Evolutionary conservation across 2,888 invertebrate genomes (phyloP).

Genomic region (Drosophila helvetica): DNA sequence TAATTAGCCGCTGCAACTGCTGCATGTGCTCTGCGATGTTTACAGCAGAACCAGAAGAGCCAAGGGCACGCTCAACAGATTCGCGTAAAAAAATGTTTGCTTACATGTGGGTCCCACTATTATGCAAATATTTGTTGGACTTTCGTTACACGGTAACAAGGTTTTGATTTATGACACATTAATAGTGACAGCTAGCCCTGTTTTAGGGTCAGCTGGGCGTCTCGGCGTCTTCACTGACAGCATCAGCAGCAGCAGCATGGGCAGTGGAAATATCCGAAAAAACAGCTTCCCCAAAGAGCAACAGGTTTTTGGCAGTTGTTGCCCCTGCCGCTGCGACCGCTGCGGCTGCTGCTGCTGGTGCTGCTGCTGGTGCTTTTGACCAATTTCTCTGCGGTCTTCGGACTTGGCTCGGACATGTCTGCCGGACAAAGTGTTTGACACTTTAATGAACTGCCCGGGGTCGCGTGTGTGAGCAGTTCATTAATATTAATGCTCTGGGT

Average conservation of each 20-base stretch:
- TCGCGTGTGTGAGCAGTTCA: conserved; percentile 66
- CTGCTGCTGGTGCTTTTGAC: conserved; percentile 24
- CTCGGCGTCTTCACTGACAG: conserved; percentile 15
- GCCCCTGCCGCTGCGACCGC: neutral
- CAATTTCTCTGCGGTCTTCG: conserved; percentile 40
- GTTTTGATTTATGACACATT: conserved; percentile 75
- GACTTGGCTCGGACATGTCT: conserved; percentile 38
- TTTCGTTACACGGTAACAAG: conserved; percentile 58
- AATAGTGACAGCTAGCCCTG: conserved; percentile 63
- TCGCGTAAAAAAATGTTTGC: conserved; percentile 18
- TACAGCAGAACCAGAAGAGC: neutral
- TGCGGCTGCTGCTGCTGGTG: conserved; percentile 12
- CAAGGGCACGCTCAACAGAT: conserved; percentile 12
- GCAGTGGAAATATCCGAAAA: conserved; percentile 4
- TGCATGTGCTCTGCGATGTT: conserved; percentile 18
- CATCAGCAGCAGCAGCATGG: conserved; percentile 13
- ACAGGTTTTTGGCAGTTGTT: conserved; percentile 59
- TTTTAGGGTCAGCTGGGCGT: conserved; percentile 47
- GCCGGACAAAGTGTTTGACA: conserved; percentile 69
- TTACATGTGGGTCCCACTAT: conserved; percentile 35
- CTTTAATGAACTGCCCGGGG: conserved; percentile 74
- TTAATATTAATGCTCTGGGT: conserved; percentile 69
- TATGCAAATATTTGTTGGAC: conserved; percentile 59
- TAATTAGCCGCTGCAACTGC: conserved; percentile 29
- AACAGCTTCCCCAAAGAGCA: conserved; percentile 41